These are phyloP conservation scores for Lithophane socia DNA, from an alignment of 2,888 invertebrate species.

Conservation along the genomic window DNA sequence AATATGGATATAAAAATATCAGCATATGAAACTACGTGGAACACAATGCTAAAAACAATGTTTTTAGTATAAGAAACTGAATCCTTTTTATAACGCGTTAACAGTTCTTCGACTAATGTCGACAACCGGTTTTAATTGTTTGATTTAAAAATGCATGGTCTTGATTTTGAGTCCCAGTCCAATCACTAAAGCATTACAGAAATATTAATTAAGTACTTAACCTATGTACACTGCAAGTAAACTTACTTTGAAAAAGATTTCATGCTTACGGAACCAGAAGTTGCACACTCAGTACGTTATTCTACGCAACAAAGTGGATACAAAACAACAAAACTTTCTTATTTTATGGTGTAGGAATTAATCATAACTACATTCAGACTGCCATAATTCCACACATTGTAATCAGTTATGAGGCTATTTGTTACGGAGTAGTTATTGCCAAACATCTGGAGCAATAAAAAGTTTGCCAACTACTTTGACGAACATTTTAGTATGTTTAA, in stretches of 20 bases:
- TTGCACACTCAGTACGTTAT: neutral
- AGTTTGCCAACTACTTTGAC: slow-evolving; percentile 5
- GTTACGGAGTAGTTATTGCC: slow-evolving; percentile 19
- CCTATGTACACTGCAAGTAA: neutral
- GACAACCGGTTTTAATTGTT: neutral
- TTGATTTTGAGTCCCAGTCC: neutral
- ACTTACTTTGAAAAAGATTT: neutral
- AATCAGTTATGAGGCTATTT: slow-evolving; percentile 18
- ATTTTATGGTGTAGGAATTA: slow-evolving; percentile 20
- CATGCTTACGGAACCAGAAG: neutral
- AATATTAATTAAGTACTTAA: neutral
- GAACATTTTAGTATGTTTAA: slow-evolving; percentile 13
- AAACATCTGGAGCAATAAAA: slow-evolving; percentile 50
- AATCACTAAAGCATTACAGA: neutral
- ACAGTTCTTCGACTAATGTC: neutral
- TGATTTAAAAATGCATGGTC: neutral
- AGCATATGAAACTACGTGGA: neutral
- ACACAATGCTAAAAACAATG: too few species aligned
- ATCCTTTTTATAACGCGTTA: neutral
- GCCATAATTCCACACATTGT: slow-evolving; percentile 34
- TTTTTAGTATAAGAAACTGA: neutral
- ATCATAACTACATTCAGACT: slow-evolving; percentile 23
- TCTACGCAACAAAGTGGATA: neutral
- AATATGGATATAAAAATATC: neutral
- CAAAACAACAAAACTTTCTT: neutral